Conservation (phyloP, 2,888 invertebrate species). For the Galerucella calmariensis region DNA sequence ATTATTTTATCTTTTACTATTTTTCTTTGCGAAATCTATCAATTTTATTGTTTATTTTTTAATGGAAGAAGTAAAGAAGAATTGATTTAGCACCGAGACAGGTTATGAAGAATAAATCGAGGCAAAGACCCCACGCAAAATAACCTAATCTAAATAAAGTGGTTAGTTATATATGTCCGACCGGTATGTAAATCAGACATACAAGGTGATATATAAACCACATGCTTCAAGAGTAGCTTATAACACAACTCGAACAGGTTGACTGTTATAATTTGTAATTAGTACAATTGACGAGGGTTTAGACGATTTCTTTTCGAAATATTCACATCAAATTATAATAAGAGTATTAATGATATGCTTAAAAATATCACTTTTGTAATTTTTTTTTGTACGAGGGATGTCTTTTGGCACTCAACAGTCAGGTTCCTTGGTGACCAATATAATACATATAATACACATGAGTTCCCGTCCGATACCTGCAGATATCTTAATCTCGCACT, state of each 20-base stretch:
- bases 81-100: slow-evolving; percentile 40
- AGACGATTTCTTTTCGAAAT: not conserved
- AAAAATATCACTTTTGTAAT: too few species aligned
- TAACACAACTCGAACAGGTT: slow-evolving; percentile 3
- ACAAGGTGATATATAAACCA: slow-evolving; percentile 34
- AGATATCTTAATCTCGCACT: too few species aligned
- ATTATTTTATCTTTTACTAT: not conserved
- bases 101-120: slow-evolving; percentile 40
- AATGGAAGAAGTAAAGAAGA: slow-evolving; percentile 20
- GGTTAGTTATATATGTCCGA: slow-evolving; percentile 50
- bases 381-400: too few species aligned
- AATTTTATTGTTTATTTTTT: slow-evolving; percentile 1
- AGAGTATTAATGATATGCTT: too few species aligned
- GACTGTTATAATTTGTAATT: slow-evolving; percentile 5
- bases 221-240: slow-evolving; percentile 2
- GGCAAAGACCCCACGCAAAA: slow-evolving; percentile 48
- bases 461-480: too few species aligned
- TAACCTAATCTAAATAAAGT: slow-evolving; percentile 49
- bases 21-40: not conserved
- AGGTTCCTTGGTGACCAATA: too few species aligned
- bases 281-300: not conserved
- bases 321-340: too few species aligned
- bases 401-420: too few species aligned
- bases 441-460: too few species aligned
- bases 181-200: slow-evolving; percentile 54